Percentiles rank a stretch among this genome's conserved stretches.
These are phyloP conservation scores for Hemicentrotus pulcherrimus DNA, from an alignment of 35 echinoderm and acorn worm species.

Conservation along the genomic window DNA sequence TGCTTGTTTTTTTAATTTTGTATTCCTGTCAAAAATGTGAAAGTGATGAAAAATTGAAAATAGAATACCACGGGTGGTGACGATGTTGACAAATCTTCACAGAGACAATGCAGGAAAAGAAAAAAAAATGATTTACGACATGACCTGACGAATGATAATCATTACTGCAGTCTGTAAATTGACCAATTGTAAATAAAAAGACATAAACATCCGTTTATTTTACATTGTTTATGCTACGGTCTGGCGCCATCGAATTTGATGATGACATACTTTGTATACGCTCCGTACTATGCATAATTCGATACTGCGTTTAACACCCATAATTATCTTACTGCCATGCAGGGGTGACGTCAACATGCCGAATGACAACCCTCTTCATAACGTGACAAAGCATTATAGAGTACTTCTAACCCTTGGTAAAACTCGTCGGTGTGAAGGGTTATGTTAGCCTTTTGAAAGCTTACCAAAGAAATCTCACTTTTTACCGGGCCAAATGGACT, in stretches of 20 bases:
- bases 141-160: neutral
- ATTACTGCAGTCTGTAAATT: neutral
- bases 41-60: neutral
- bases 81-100: neutral
- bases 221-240: neutral
- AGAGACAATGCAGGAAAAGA: neutral
- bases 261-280: neutral
- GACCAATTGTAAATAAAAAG: neutral
- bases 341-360: neutral
- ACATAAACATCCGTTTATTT: neutral
- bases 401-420: neutral
- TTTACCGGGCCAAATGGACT: constrained; percentile 23
- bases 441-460: neutral
- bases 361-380: neutral
- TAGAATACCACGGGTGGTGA: neutral
- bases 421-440: neutral
- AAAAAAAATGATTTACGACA: neutral
- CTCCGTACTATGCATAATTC: neutral
- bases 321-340: neutral
- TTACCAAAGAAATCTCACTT: constrained; percentile 14
- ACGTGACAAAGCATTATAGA: neutral
- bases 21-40: neutral
- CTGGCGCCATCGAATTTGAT: neutral
- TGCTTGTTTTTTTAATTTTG: too few relatives aligned
- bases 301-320: neutral